These are phyloP conservation scores for Drosophila arawakana DNA, from an alignment of 1,140 invertebrate species.

Conservation along the genomic window DNA sequence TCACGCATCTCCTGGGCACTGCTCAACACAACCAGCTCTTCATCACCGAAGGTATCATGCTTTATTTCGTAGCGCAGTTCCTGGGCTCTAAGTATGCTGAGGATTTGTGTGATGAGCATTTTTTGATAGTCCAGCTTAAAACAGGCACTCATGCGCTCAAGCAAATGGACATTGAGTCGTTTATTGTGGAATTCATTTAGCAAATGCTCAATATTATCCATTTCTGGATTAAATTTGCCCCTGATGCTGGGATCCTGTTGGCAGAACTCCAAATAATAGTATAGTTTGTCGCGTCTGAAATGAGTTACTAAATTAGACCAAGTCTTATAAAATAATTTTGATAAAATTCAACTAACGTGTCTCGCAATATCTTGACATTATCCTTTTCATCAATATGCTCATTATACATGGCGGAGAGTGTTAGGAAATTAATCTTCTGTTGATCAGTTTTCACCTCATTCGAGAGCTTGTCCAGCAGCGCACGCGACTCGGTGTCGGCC, in stretches of 20 bases:
- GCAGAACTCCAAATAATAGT: conserved; percentile 79
- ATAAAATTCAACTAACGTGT: conserved; percentile 51
- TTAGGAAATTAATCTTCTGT: conserved; percentile 74
- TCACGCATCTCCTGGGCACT: conserved; percentile 68
- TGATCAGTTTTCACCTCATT: conserved; percentile 73
- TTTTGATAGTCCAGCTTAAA: conserved; percentile 79
- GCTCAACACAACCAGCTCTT: conserved; percentile 73
- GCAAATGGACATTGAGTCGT: conserved; percentile 63
- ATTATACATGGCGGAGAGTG: conserved; percentile 77
- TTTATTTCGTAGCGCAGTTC: conserved; percentile 76
- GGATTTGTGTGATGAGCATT: conserved; percentile 74
- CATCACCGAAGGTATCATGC: conserved; percentile 72
- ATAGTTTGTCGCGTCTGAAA: conserved; percentile 73
- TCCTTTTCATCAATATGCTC: conserved; percentile 61
- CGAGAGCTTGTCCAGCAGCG: conserved; percentile 60
- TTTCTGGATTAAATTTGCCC: conserved; percentile 72
- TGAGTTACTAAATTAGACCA: neutral
- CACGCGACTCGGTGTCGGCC: conserved; percentile 53
- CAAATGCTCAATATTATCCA: conserved; percentile 74
- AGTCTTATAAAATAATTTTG: neutral
- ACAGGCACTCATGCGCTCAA: conserved; percentile 75
- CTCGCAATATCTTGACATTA: conserved; percentile 56
- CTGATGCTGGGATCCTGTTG: conserved; percentile 74
- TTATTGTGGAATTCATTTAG: conserved; percentile 79
- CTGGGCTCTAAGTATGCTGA: conserved; percentile 71